A percentile compares a stretch with the other conserved stretches of the same genome.
Evolutionary conservation across 2,888 invertebrate species (phyloP).

Genomic region (Falcaria lacertinaria): DNA sequence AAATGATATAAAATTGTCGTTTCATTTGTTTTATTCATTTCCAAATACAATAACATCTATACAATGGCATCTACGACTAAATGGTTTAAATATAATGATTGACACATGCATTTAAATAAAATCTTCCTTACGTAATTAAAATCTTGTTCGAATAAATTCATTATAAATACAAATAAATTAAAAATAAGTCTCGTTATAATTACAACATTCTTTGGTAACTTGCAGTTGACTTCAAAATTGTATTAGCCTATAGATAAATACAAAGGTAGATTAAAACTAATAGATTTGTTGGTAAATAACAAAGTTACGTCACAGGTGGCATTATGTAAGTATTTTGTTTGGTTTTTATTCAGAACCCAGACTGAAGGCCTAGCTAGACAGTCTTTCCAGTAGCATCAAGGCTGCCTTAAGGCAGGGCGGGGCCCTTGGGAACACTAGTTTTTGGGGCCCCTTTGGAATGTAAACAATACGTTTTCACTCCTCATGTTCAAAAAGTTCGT

Average conservation of each 20-base stretch:
- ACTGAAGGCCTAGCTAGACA: too few relatives aligned
- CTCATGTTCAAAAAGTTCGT: too few relatives aligned
- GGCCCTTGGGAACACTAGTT: too few relatives aligned
- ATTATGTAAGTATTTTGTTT: too few relatives aligned
- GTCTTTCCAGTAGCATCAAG: too few relatives aligned
- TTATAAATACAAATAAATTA: conserved; percentile 24
- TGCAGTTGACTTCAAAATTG: conserved; percentile 5
- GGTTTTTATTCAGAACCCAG: too few relatives aligned
- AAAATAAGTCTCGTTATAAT: conserved; percentile 24
- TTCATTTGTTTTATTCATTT: conserved; percentile 71
- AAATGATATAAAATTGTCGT: conserved; percentile 31
- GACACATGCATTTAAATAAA: conserved; percentile 66
- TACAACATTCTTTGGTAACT: conserved; percentile 48
- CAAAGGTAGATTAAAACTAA: conserved; percentile 3
- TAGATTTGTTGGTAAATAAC: not conserved
- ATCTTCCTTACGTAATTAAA: conserved; percentile 26
- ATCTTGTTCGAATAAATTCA: conserved; percentile 21
- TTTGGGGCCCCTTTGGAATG: too few relatives aligned
- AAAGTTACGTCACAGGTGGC: not conserved
- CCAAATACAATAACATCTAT: conserved; percentile 80
- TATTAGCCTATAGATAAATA: conserved; percentile 7
- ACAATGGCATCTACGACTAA: conserved; percentile 75
- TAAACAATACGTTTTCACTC: too few relatives aligned
- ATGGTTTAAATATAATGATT: conserved; percentile 65
- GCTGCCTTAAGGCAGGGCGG: too few relatives aligned